Percentiles rank a stretch among this genome's conserved stretches.
Evolutionary conservation across 53 echinoderm and acorn worm genomes (phyloP).

Genomic region (Paelopatides confundens): DNA sequence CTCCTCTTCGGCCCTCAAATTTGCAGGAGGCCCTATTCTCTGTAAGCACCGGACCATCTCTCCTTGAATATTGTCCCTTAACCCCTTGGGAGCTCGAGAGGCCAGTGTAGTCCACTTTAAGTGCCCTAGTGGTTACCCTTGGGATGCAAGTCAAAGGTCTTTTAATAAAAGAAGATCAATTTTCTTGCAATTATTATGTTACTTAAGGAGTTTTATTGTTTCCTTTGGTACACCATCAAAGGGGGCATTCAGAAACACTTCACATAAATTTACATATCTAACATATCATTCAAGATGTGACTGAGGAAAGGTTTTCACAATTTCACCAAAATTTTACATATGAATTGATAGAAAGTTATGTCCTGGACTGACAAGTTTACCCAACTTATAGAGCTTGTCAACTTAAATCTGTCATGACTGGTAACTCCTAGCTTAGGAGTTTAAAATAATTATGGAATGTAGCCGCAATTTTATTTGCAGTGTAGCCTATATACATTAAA

Average conservation of each 20-base stretch:
- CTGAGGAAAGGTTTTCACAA: neutral
- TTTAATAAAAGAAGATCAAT: conserved; percentile 2
- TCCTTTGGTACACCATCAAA: neutral
- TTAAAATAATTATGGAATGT: no score
- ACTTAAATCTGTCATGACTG: no score
- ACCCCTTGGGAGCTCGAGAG: neutral
- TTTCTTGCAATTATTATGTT: conserved; percentile 3
- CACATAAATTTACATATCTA: neutral
- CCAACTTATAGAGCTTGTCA: no score
- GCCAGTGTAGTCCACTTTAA: neutral
- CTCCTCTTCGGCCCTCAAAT: conserved; percentile 17
- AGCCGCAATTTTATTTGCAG: no score
- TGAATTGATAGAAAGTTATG: no score
- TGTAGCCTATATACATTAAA: no score
- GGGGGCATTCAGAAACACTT: neutral
- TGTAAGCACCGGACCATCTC: conserved; percentile 11
- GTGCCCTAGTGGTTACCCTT: neutral
- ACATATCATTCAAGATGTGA: neutral
- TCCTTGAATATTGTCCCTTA: conserved; percentile 3
- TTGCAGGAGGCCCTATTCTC: conserved; percentile 13
- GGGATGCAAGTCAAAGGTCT: neutral
- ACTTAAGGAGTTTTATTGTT: neutral
- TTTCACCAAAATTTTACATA: no score
- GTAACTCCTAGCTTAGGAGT: no score
- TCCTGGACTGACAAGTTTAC: no score